phyloP scores from a whole-genome alignment of 2,797 vertebrate genomes.

The Paratrypauchen microcephalus region DNA sequence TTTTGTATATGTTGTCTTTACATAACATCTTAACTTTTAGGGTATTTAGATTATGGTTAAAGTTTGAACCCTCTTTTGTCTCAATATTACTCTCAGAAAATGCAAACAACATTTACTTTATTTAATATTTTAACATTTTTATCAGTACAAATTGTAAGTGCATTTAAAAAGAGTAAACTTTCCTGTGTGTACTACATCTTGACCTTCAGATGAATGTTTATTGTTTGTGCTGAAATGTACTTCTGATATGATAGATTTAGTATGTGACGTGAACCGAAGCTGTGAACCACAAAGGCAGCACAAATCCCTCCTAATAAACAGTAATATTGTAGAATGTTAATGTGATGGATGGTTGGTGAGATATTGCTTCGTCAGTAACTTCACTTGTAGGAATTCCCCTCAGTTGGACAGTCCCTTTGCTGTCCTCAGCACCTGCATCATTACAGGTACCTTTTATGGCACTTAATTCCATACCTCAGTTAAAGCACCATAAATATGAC shows the following conservation, averaged over 20 bases:
- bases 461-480: slow-evolving; percentile 38
- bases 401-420: slow-evolving; percentile 38
- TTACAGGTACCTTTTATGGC: slow-evolving; percentile 41
- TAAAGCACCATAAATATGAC: slow-evolving; percentile 44
- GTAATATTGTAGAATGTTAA: slow-evolving; percentile 25
- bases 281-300: slow-evolving; percentile 29
- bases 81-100: slow-evolving; percentile 49
- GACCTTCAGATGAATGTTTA: slow-evolving; percentile 35
- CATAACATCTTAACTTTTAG: not conserved
- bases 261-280: slow-evolving; percentile 35
- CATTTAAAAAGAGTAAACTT: slow-evolving; percentile 46
- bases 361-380: slow-evolving; percentile 3
- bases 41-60: not conserved
- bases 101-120: slow-evolving; percentile 59
- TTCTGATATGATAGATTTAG: slow-evolving; percentile 24
- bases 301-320: slow-evolving; percentile 41
- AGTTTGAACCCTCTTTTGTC: not conserved
- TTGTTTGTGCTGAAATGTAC: slow-evolving; percentile 35
- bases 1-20: not conserved
- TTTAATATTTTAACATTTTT: slow-evolving; percentile 62
- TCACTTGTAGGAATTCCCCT: slow-evolving; percentile 43
- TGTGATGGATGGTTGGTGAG: slow-evolving; percentile 42
- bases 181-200: slow-evolving; percentile 35
- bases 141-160: slow-evolving; percentile 63
- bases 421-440: slow-evolving; percentile 52